These are phyloP conservation scores for Spisula subtruncata DNA, from an alignment of 2,888 invertebrate genomes.

Conservation along the genomic window DNA sequence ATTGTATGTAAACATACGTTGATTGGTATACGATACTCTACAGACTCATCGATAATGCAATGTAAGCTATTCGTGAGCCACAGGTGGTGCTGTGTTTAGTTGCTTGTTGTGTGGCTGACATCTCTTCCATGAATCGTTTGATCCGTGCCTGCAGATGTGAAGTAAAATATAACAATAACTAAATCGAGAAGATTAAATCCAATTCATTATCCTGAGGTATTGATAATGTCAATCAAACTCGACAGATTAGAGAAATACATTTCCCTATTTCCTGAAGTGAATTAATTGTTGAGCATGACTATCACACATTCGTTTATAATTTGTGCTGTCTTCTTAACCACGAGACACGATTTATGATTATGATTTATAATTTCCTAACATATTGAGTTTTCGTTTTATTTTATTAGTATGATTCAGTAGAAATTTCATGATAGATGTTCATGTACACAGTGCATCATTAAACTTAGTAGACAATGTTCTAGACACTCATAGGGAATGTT, in stretches of 20 bases:
- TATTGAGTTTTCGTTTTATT: no score
- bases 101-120: not conserved
- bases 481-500: no score
- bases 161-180: not conserved
- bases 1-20: conserved; percentile 9
- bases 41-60: not conserved
- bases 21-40: not conserved
- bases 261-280: not conserved
- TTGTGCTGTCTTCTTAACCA: no score
- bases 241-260: not conserved
- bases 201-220: not conserved
- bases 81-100: not conserved
- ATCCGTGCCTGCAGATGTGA: not conserved
- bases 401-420: no score
- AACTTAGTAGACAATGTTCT: no score
- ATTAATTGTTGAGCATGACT: no score
- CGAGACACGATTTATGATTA: no score
- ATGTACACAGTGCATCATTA: no score
- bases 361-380: no score
- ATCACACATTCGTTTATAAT: no score
- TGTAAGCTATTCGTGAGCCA: not conserved
- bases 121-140: not conserved
- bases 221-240: conserved; percentile 9
- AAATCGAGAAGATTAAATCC: not conserved
- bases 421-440: no score